These are phyloP conservation scores for Carcinoscorpius rotundicauda DNA, from an alignment of 1,140 invertebrate genomes.

Conservation along the genomic window DNA sequence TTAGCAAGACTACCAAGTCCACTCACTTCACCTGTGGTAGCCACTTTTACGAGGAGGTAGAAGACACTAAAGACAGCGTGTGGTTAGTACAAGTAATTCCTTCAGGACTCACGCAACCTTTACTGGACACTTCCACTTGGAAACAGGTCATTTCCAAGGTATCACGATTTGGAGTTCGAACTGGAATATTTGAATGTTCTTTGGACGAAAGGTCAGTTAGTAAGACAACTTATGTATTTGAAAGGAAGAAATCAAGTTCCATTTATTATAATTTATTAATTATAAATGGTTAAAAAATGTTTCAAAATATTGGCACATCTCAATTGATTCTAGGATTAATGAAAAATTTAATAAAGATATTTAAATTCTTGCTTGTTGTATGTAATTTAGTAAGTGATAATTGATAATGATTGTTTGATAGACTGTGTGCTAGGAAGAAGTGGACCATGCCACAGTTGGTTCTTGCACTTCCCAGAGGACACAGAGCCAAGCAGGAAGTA, in stretches of 20 bases:
- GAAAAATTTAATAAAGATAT: too few relatives aligned
- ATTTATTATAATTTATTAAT: too few relatives aligned
- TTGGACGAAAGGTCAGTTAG: constrained; percentile 31
- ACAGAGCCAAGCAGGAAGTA: constrained; percentile 39
- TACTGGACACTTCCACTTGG: constrained; percentile 34
- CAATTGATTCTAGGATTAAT: too few relatives aligned
- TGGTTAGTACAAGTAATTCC: constrained; percentile 40
- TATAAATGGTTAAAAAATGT: too few relatives aligned
- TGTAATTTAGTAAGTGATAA: too few relatives aligned
- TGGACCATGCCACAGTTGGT: constrained; percentile 37
- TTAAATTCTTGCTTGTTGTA: too few relatives aligned
- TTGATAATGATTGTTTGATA: constrained; percentile 23
- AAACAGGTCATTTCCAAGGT: constrained; percentile 33
- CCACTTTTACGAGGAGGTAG: constrained; percentile 42
- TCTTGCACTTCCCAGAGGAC: constrained; percentile 38
- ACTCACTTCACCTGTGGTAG: constrained; percentile 36
- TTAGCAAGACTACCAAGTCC: too few relatives aligned
- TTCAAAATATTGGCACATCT: too few relatives aligned
- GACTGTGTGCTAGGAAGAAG: constrained; percentile 37
- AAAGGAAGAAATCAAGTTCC: too few relatives aligned
- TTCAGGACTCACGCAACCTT: constrained; percentile 17
- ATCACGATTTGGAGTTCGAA: constrained; percentile 37
- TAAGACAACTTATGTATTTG: too few relatives aligned
- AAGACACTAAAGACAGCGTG: constrained; percentile 44
- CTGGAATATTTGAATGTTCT: constrained; percentile 39